Evolutionary conservation across 2,113 vertebrate genomes (phyloP), one percentile per base, ranked within the genome.

Genomic region (Gulo gulo): DNA sequence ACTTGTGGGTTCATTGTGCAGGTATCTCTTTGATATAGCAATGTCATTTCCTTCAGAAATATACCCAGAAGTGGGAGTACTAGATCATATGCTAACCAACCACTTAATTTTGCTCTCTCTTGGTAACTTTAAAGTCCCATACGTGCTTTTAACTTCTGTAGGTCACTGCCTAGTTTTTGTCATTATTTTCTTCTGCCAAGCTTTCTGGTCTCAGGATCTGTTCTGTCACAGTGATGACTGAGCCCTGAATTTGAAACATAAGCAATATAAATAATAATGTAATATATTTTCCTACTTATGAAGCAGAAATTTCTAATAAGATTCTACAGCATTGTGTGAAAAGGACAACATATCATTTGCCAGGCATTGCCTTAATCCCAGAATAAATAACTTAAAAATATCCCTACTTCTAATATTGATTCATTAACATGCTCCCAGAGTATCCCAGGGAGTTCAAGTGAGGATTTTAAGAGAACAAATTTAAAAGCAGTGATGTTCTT

Each of bases 321-420:
- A 85, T 83, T 94, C 31, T 34, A 94, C 0, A 59, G 26, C 3
- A 74, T 11, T 34, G 1, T 76, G 1, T 94, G 55, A 45, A 69
- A 96, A 71, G 18, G 45, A 47, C 55, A 97, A 36, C 7, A 14
- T 74, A 86, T 88, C 20, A 69, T 79, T 94, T 74, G 14, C 29
- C 39, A 74, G 29, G 2, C 12, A 92, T 67, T 67, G 65, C 55
- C 69, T 78, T 89, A 92, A 94, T 74, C 31, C 36, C 5, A 74
- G 63, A 95, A 52, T 45, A 96, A 95, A 69, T 89, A 65, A 57
- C 10, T 71, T 79, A 29, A 82, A 96, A 96, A 59, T 47, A 74
- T 82, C 12, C 36, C 59, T 71, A 3, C 21, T 65, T 26, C 29
- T 7, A 0, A 7, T 81, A 92, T 20, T 55, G 24, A 67, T 67